phyloP scores from a whole-genome alignment of 2,113 vertebrate species.

The Neomonachus schauinslandi region DNA sequence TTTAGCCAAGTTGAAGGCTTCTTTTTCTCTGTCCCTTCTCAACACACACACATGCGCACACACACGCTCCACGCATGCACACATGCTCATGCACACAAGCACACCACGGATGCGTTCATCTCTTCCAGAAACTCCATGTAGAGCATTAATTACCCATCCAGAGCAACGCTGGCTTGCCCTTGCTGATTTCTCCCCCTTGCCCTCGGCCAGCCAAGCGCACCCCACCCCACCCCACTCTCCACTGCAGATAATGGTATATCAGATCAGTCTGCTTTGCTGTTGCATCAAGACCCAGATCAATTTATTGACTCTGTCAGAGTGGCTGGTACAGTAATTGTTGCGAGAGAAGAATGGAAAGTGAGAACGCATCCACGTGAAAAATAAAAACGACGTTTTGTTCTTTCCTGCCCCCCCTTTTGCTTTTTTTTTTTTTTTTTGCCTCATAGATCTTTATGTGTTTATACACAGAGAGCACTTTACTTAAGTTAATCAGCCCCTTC shows the following conservation, averaged over 20 bases:
- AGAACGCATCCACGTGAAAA: slow-evolving; percentile 85
- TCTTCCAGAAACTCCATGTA: not conserved
- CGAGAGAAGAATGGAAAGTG: slow-evolving; percentile 89
- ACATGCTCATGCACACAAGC: not conserved
- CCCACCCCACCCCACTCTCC: slow-evolving; percentile 67
- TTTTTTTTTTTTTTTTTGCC: slow-evolving; percentile 35
- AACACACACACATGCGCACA: no score
- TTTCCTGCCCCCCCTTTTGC: slow-evolving; percentile 57
- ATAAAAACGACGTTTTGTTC: slow-evolving; percentile 87
- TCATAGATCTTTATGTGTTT: slow-evolving; percentile 86
- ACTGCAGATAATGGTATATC: slow-evolving; percentile 85
- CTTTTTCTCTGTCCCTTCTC: not conserved
- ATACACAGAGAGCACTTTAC: slow-evolving; percentile 85
- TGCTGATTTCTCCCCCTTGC: not conserved
- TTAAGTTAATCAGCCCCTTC: slow-evolving; percentile 87
- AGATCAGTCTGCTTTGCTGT: slow-evolving; percentile 86
- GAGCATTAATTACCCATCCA: not conserved
- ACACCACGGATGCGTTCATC: not conserved
- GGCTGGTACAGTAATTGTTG: slow-evolving; percentile 89
- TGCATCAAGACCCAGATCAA: slow-evolving; percentile 88
- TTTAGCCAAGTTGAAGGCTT: slow-evolving; percentile 11
- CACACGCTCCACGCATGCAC: fast-evolving
- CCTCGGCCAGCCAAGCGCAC: not conserved
- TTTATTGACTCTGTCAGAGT: slow-evolving; percentile 93
- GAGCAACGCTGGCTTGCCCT: not conserved